Conservation (phyloP, 2,888 invertebrate species). For the Onchidella celtica region DNA sequence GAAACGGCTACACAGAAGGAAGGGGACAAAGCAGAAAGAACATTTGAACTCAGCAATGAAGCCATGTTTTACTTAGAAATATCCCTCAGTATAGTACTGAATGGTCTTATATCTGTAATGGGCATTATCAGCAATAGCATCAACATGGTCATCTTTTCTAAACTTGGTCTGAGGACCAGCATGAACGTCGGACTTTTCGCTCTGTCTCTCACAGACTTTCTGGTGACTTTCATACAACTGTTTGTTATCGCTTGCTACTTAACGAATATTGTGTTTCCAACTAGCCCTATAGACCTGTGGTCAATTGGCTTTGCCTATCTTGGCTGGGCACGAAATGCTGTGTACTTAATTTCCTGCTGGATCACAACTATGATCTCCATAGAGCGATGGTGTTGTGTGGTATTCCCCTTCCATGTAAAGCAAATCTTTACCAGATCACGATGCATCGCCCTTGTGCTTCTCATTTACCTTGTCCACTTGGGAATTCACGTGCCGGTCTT, state of each 20-base stretch:
- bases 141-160: slow-evolving; percentile 18
- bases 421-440: slow-evolving; percentile 22
- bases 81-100: not conserved
- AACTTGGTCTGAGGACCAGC: slow-evolving; percentile 2
- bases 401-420: slow-evolving; percentile 34
- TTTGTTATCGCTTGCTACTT: not conserved
- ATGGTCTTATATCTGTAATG: not conserved
- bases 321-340: not conserved
- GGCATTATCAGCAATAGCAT: slow-evolving; percentile 6
- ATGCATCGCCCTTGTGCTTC: not conserved
- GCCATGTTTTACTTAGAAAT: not conserved
- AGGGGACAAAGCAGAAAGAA: too few relatives aligned
- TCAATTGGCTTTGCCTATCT: not conserved
- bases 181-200: slow-evolving; percentile 27
- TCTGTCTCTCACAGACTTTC: slow-evolving; percentile 11
- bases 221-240: not conserved
- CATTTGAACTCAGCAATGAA: not conserved
- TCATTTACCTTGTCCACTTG: not conserved
- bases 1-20: too few relatives aligned
- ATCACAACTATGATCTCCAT: slow-evolving; percentile 27
- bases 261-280: not conserved
- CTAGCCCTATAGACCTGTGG: not conserved
- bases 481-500: not conserved
- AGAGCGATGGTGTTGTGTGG: slow-evolving; percentile 35
- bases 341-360: slow-evolving; percentile 10